Evolutionary conservation across 2,113 vertebrate species (phyloP).

Genomic region (Kryptolebias marmoratus): DNA sequence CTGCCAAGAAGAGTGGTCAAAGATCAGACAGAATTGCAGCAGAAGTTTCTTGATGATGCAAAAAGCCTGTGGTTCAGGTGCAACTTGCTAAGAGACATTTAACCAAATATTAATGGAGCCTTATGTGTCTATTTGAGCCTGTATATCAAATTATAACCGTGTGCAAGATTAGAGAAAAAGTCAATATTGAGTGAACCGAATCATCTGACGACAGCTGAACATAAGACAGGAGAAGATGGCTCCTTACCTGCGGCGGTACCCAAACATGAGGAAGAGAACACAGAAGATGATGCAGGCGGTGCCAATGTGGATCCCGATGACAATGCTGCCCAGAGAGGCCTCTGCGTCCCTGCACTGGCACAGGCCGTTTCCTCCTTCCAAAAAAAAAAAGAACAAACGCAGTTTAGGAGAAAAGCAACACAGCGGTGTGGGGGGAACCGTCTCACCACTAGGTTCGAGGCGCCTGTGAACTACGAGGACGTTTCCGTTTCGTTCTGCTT

Average conservation of each 20-base stretch:
- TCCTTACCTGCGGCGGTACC: slow-evolving; percentile 81
- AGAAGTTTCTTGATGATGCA: too few relatives aligned
- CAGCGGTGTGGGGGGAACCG: not conserved
- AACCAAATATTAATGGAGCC: too few relatives aligned
- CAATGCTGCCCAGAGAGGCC: slow-evolving; percentile 73
- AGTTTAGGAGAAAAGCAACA: not conserved
- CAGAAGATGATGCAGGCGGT: slow-evolving; percentile 84
- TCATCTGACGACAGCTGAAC: not conserved
- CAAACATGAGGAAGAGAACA: slow-evolving; percentile 82
- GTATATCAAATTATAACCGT: too few relatives aligned
- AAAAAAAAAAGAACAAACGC: not conserved
- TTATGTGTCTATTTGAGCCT: too few relatives aligned
- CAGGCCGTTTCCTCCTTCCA: slow-evolving; percentile 51
- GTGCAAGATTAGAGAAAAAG: too few relatives aligned
- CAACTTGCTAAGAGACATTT: too few relatives aligned
- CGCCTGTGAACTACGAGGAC: too few relatives aligned
- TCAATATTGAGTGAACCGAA: too few relatives aligned
- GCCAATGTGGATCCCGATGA: slow-evolving; percentile 81
- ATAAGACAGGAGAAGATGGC: not conserved
- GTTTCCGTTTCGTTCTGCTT: too few relatives aligned
- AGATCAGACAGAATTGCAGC: too few relatives aligned
- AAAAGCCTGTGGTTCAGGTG: too few relatives aligned
- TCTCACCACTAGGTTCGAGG: not conserved
- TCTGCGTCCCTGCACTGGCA: slow-evolving; percentile 77
- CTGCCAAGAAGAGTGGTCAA: too few relatives aligned